phyloP scores from a whole-genome alignment of 2,113 vertebrate genomes.

The Syngnathoides biaculeatus region DNA sequence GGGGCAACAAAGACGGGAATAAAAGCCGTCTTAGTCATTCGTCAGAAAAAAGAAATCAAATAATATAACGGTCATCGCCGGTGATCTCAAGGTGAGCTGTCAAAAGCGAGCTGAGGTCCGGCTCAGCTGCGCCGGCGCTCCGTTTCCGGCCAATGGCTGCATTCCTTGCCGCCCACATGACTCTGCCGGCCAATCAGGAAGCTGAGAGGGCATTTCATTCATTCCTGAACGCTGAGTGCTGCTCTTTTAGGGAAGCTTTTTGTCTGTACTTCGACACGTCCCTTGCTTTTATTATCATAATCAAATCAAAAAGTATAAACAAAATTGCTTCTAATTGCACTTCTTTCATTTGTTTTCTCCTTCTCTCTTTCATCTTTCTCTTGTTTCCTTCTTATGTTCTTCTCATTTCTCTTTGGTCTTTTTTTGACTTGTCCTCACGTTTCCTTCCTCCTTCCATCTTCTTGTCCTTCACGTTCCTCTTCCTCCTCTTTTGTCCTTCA shows the following conservation, averaged over 20 bases:
- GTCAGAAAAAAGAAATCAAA: background rate
- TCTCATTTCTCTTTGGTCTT: no score
- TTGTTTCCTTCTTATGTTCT: no score
- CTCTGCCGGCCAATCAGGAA: slow-evolving; percentile 31
- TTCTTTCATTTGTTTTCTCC: no score
- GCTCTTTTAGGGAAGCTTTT: background rate
- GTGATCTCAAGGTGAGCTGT: slow-evolving; percentile 30
- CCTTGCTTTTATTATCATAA: no score
- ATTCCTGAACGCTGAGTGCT: slow-evolving; percentile 46
- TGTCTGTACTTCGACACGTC: background rate
- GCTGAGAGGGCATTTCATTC: slow-evolving; percentile 41
- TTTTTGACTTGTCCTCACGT: no score
- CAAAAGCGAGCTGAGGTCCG: slow-evolving; percentile 22
- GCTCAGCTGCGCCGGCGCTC: slow-evolving; percentile 19
- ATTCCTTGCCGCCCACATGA: slow-evolving; percentile 15
- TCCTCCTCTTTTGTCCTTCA: background rate
- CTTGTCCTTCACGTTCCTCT: background rate
- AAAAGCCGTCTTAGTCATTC: slow-evolving; percentile 43
- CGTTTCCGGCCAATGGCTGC: slow-evolving; percentile 34
- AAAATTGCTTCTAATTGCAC: no score
- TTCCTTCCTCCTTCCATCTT: background rate
- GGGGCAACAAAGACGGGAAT: slow-evolving; percentile 16
- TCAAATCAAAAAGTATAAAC: no score
- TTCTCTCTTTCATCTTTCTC: no score
- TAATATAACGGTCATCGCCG: slow-evolving; percentile 29